A percentile compares a stretch with the other conserved stretches of the same genome.
Conservation (phyloP, 2,888 invertebrate species). For the Conus canariensis region DNA sequence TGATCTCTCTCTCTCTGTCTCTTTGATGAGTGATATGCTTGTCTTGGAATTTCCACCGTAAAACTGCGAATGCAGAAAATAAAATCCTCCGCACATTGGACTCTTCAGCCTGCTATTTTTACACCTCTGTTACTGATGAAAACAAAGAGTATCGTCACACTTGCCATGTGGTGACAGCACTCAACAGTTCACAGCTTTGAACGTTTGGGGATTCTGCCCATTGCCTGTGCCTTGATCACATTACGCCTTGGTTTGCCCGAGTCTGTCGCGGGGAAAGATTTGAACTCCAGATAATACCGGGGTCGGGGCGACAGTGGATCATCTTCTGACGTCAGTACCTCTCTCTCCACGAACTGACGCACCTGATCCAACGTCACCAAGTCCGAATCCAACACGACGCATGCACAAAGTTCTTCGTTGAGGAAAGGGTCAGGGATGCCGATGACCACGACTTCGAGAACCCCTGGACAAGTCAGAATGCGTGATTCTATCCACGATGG, state of each 20-base stretch:
- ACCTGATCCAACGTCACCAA: neutral
- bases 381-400: slow-evolving; percentile 28
- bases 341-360: slow-evolving; percentile 32
- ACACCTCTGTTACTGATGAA: too few species aligned
- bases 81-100: too few species aligned
- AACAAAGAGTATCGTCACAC: too few species aligned
- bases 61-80: too few species aligned
- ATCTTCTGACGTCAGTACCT: slow-evolving; percentile 21
- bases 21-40: too few species aligned
- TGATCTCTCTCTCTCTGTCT: too few species aligned
- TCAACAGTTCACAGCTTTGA: too few species aligned
- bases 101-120: too few species aligned
- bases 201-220: neutral
- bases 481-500: slow-evolving; percentile 42
- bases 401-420: slow-evolving; percentile 42
- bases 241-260: slow-evolving; percentile 27
- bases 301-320: slow-evolving; percentile 36
- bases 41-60: too few species aligned
- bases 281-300: slow-evolving; percentile 32
- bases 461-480: slow-evolving; percentile 24
- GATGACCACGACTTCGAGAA: slow-evolving; percentile 28
- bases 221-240: slow-evolving; percentile 17
- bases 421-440: slow-evolving; percentile 40
- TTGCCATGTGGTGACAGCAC: too few species aligned
- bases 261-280: slow-evolving; percentile 29